Conservation (phyloP, 2,797 vertebrate species). For the Pantherophis vulpinus region DNA sequence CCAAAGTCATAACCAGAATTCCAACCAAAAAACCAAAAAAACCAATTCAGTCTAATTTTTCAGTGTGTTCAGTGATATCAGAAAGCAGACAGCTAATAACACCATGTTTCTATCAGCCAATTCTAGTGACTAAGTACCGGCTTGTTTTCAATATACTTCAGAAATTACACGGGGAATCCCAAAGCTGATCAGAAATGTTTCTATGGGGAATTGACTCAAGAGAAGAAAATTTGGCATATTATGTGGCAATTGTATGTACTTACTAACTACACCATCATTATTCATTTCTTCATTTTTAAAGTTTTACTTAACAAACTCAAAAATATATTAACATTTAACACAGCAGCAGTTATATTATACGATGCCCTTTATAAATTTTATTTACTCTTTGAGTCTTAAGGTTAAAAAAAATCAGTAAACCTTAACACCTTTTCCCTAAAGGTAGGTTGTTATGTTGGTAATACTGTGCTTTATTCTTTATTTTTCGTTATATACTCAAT, state of each 20-base stretch:
- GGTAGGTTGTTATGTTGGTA: not conserved
- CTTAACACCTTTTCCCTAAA: not conserved
- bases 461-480: not conserved
- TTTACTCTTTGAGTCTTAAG: not conserved
- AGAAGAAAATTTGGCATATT: not conserved
- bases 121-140: not conserved
- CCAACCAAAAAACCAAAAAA: too few relatives aligned
- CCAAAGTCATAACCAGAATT: not conserved
- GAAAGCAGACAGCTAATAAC: not conserved
- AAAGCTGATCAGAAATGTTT: not conserved
- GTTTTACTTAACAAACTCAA: not conserved
- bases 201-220: not conserved
- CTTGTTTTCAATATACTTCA: not conserved
- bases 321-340: not conserved
- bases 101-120: not conserved
- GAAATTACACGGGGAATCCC: not conserved
- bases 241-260: not conserved
- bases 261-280: not conserved
- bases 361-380: not conserved
- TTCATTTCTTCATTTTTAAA: not conserved
- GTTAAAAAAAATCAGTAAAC: not conserved
- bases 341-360: not conserved
- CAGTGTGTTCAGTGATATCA: not conserved
- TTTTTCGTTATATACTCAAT: not conserved
- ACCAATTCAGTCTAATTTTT: not conserved